A percentile compares a stretch with the other conserved stretches of the same genome.
Evolutionary conservation across 2,797 vertebrate species (phyloP).

Genomic region (Rhabdophis nuchalis): DNA sequence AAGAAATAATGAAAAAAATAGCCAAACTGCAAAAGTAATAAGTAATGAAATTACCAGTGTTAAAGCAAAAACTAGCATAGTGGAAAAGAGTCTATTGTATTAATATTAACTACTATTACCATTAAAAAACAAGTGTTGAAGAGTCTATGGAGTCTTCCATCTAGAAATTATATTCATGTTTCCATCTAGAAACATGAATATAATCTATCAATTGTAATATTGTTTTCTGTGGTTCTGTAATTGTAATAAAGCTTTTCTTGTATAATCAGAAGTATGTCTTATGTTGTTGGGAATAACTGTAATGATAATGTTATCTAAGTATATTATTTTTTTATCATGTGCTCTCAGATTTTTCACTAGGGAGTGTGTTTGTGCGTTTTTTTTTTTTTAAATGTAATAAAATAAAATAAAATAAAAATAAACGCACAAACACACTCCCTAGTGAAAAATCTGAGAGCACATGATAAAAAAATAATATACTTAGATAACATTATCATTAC

Average conservation of each 20-base stretch:
- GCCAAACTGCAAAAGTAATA: neutral
- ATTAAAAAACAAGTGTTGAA: neutral
- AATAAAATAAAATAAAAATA: no score
- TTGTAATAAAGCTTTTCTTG: neutral
- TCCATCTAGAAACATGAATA: neutral
- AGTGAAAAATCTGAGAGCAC: neutral
- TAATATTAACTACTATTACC: neutral
- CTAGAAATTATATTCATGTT: no score
- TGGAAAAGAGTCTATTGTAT: neutral
- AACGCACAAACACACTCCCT: no score
- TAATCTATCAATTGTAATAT: neutral
- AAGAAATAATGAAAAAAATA: neutral
- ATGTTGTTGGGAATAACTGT: neutral
- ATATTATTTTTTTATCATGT: neutral
- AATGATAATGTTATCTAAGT: neutral
- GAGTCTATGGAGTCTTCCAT: neutral
- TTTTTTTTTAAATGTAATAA: no score
- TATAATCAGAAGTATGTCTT: neutral
- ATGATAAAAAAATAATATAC: neutral
- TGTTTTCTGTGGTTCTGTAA: no score
- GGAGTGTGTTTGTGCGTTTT: no score
- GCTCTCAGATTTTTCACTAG: neutral
- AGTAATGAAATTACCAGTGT: neutral
- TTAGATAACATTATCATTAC: neutral
- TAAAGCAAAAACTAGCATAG: neutral